These are phyloP conservation scores for Embiotoca jacksoni DNA, from an alignment of 2,113 vertebrate genomes.

Conservation along the genomic window DNA sequence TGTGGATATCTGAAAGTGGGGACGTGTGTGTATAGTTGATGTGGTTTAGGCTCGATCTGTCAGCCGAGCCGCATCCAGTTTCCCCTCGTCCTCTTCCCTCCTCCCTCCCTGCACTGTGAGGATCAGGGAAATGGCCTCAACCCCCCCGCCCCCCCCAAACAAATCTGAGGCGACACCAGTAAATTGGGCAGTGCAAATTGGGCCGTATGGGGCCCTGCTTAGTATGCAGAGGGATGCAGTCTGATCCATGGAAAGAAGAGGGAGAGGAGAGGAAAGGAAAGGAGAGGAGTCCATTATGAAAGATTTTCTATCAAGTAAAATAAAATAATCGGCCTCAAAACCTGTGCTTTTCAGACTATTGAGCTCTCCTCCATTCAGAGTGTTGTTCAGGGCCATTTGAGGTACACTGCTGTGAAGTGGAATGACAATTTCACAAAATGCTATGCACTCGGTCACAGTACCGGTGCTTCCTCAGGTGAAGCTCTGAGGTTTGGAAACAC, in stretches of 20 bases:
- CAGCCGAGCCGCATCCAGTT: slow-evolving; percentile 33
- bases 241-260: slow-evolving; percentile 12
- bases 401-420: slow-evolving; percentile 19
- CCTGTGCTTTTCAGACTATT: slow-evolving; percentile 32
- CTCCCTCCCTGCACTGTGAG: slow-evolving; percentile 22
- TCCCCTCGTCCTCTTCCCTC: slow-evolving; percentile 8
- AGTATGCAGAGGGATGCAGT: slow-evolving; percentile 69
- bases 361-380: slow-evolving; percentile 1
- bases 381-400: slow-evolving; percentile 24
- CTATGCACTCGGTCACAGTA: background rate
- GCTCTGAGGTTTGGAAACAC: background rate
- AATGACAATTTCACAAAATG: slow-evolving; percentile 19
- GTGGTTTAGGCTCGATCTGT: slow-evolving; percentile 45
- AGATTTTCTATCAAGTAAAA: slow-evolving; percentile 30
- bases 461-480: background rate
- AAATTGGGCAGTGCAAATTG: slow-evolving; percentile 80
- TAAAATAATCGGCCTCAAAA: slow-evolving; percentile 38
- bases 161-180: slow-evolving; percentile 82
- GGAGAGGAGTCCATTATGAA: slow-evolving; percentile 40
- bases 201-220: slow-evolving; percentile 74
- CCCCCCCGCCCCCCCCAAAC: slow-evolving; percentile 57
- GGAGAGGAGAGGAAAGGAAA: slow-evolving; percentile 9
- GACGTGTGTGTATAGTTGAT: slow-evolving; percentile 14
- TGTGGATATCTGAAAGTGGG: background rate
- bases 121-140: slow-evolving; percentile 54